Evolutionary conservation across 2,797 vertebrate genomes (phyloP).

Genomic region (Epinephelus coioides): DNA sequence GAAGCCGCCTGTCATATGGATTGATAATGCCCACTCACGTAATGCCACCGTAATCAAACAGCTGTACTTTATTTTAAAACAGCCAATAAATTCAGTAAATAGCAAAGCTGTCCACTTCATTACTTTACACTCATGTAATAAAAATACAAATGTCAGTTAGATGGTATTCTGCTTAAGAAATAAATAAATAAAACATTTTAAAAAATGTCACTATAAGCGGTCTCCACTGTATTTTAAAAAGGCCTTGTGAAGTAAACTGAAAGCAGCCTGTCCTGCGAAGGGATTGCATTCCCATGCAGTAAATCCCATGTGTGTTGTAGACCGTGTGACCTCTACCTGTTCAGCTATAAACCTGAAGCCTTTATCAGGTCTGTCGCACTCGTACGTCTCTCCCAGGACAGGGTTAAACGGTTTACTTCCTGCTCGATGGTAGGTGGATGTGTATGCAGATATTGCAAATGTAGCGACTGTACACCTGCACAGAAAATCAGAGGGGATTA

Average conservation of each 20-base stretch:
- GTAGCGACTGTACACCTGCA: slow-evolving; percentile 95
- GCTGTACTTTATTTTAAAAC: too few relatives aligned
- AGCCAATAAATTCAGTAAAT: too few relatives aligned
- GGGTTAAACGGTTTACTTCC: slow-evolving; percentile 98
- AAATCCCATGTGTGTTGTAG: background rate
- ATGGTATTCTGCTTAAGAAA: too few relatives aligned
- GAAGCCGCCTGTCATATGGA: too few relatives aligned
- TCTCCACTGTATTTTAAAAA: too few relatives aligned
- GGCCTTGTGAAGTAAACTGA: background rate
- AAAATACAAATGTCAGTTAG: too few relatives aligned
- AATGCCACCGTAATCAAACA: too few relatives aligned
- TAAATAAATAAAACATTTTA: too few relatives aligned
- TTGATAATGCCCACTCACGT: too few relatives aligned
- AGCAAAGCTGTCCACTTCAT: too few relatives aligned
- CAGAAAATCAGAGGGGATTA: slow-evolving; percentile 17
- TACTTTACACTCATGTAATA: too few relatives aligned
- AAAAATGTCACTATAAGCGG: too few relatives aligned
- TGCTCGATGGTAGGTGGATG: slow-evolving; percentile 92
- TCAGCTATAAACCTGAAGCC: slow-evolving; percentile 95
- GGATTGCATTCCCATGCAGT: background rate
- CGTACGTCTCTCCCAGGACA: slow-evolving; percentile 95
- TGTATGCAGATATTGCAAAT: slow-evolving; percentile 93
- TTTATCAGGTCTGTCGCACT: slow-evolving; percentile 93
- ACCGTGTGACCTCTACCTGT: slow-evolving; percentile 76
- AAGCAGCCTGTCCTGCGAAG: background rate